Conservation (phyloP, 2,113 vertebrate genomes). For the Mesoclemmys tuberculata region DNA sequence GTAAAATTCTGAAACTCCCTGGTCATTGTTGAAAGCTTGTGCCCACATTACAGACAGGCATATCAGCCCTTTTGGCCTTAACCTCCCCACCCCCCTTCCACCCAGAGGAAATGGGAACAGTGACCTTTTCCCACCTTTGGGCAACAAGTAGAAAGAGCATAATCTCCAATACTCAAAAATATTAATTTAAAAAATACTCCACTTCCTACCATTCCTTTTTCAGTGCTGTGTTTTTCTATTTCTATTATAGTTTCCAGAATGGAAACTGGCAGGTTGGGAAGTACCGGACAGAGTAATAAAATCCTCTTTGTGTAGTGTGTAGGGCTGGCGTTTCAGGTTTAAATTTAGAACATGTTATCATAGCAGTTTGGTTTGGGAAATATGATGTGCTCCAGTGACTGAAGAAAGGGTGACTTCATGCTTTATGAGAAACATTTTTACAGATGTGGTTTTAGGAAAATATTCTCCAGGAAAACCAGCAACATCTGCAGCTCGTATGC, state of each 20-base stretch:
- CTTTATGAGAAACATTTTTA: constrained; percentile 43
- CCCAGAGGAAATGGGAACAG: background rate
- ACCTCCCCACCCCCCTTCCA: no score
- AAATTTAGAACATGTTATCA: constrained; percentile 24
- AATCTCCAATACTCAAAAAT: background rate
- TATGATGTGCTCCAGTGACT: constrained; percentile 11
- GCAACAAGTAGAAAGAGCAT: background rate
- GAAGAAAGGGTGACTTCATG: constrained; percentile 60
- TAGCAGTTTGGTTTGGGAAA: background rate
- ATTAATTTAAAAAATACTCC: background rate
- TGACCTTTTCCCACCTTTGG: background rate
- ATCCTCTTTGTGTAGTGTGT: background rate
- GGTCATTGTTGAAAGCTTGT: background rate
- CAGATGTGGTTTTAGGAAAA: constrained; percentile 55
- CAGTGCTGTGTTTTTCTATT: background rate
- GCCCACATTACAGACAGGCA: background rate
- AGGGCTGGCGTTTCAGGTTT: background rate
- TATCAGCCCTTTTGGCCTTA: background rate
- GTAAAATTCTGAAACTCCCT: background rate
- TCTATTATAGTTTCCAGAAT: background rate
- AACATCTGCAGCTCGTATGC: constrained; percentile 65
- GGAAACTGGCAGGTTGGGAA: background rate
- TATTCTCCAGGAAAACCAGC: constrained; percentile 53
- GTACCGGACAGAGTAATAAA: background rate
- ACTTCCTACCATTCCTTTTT: background rate